Percentiles rank a stretch among this genome's conserved stretches.
phyloP scores from a whole-genome alignment of 1,140 invertebrate genomes.

The Apis cerana region DNA sequence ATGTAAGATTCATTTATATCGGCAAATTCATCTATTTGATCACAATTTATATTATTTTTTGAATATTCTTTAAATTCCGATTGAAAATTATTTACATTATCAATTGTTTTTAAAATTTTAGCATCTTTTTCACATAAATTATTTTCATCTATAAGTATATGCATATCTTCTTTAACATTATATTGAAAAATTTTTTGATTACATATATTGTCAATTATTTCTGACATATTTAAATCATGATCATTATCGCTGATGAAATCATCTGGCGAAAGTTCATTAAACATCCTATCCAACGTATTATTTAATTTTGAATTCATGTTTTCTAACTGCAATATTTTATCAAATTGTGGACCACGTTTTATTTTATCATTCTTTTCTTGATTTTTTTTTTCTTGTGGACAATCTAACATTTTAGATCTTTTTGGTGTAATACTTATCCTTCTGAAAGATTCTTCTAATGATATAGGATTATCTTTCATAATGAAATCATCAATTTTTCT shows the following conservation, averaged over 20 bases:
- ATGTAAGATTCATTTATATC: conserved; percentile 69
- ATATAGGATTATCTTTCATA: conserved; percentile 29
- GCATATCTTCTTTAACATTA: not conserved
- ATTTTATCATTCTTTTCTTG: conserved; percentile 35
- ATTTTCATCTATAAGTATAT: not conserved
- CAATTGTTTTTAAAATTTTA: not conserved
- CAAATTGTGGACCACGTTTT: conserved; percentile 68
- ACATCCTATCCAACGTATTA: conserved; percentile 71
- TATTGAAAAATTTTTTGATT: conserved; percentile 36
- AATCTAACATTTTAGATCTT: conserved; percentile 56
- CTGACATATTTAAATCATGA: conserved; percentile 82
- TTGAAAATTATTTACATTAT: not conserved
- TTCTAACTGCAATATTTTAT: conserved; percentile 68
- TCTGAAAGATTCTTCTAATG: conserved; percentile 69
- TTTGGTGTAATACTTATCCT: conserved; percentile 68
- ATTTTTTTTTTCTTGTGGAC: not conserved
- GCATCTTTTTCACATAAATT: not conserved
- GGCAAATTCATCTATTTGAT: conserved; percentile 66
- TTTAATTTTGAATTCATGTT: conserved; percentile 65
- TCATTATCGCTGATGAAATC: conserved; percentile 79
- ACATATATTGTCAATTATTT: conserved; percentile 83
- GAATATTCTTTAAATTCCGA: not conserved
- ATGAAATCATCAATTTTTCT: conserved; percentile 77
- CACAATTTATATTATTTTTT: conserved; percentile 1
- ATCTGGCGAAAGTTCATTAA: conserved; percentile 76